phyloP scores from a whole-genome alignment of 2,113 vertebrate species.

The Tragelaphus imberbis region DNA sequence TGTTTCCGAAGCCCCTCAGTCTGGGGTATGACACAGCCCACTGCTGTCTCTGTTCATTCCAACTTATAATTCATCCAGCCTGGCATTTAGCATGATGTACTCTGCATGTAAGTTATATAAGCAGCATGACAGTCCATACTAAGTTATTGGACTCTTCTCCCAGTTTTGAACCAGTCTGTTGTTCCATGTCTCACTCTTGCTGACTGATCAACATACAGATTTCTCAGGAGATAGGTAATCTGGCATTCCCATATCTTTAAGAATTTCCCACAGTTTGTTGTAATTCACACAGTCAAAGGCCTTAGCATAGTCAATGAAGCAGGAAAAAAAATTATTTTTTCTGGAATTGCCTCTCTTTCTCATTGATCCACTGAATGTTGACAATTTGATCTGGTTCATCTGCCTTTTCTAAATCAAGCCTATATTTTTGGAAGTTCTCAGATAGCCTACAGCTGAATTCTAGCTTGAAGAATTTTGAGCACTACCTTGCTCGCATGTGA shows the following conservation, averaged over 20 bases:
- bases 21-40: no score
- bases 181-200: rapidly evolving
- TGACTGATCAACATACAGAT: neutral
- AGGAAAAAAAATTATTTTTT: neutral
- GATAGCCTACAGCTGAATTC: rapidly evolving
- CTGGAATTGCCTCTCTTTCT: neutral
- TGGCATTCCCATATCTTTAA: no score
- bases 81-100: neutral
- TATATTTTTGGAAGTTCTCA: rapidly evolving
- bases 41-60: no score
- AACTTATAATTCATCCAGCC: no score
- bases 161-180: neutral
- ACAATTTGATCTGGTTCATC: neutral
- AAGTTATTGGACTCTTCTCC: neutral
- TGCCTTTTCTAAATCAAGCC: no score
- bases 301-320: neutral
- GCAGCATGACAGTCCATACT: neutral
- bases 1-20: no score
- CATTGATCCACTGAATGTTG: neutral
- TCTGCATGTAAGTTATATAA: neutral
- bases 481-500: neutral
- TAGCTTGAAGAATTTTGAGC: neutral
- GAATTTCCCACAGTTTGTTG: no score
- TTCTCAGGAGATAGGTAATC: no score
- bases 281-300: no score